phyloP scores from a whole-genome alignment of 2,888 invertebrate species.

The Mimachlamys varia region DNA sequence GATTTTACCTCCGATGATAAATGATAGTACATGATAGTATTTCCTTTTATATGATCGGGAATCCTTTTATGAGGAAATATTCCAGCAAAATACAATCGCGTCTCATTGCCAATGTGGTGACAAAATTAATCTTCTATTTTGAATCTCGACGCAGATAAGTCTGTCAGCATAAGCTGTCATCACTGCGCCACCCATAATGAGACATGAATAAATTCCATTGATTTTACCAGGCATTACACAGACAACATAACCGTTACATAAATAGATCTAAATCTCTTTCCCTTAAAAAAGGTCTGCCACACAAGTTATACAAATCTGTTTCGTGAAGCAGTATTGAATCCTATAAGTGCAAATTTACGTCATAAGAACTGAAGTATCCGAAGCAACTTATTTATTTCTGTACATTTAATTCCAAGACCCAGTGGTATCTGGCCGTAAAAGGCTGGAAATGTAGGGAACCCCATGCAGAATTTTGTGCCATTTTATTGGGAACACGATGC shows the following conservation, averaged over 20 bases:
- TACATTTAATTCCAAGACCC: too few relatives aligned
- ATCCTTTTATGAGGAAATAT: too few relatives aligned
- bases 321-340: neutral
- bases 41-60: too few relatives aligned
- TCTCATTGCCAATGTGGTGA: neutral
- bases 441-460: too few relatives aligned
- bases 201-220: neutral
- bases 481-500: too few relatives aligned
- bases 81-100: neutral
- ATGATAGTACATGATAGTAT: too few relatives aligned
- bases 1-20: too few relatives aligned
- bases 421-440: too few relatives aligned
- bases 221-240: constrained; percentile 15
- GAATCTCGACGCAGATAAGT: neutral
- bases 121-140: neutral
- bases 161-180: neutral
- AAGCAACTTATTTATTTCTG: too few relatives aligned
- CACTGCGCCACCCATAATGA: neutral
- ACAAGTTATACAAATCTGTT: neutral
- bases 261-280: neutral
- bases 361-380: neutral
- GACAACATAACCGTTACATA: neutral
- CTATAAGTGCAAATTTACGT: neutral
- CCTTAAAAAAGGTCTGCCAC: neutral
- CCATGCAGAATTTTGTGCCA: too few relatives aligned